Base-by-base conservation (phyloP, 2,113 vertebrate genomes). In the Alouatta palliata region DNA sequence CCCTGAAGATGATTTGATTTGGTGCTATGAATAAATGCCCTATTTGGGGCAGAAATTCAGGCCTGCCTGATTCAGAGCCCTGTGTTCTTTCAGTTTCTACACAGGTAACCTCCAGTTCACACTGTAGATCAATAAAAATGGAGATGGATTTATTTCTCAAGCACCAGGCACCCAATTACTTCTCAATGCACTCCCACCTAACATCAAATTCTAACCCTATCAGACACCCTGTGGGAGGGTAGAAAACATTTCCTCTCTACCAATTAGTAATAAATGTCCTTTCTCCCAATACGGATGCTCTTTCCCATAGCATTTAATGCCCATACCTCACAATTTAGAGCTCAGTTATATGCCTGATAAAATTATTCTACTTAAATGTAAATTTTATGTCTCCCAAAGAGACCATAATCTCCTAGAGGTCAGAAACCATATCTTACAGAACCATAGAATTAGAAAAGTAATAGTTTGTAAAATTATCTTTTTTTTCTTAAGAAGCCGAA, bases 331-430 rank as follows among this genome's bases (percentile, higher is more conserved):
- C 94, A 95, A 30, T 35, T 43, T 37, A 96, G n/a, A 54, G 76
- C 5, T 40, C 64, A 23, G 70, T 93, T 95, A 97, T 35, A 91
- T 11, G 30, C 17, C 5, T 95, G 92, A 97, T 64, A 47, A 95
- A 89, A n/a, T 73, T 85, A 96, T 86, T 95, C 54, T 83, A 14
- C 54, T 81, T 93, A 97, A 91, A 94, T 94, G 92, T 96, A 96
- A 96, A 96, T 95, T 97, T 89, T 81, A 95, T 84, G 25, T 64
- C 75, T 83, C 89, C 89, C 89, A 96, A 97, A 93, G 91, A 96
- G 61, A 91, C 19, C 61, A 90, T 97, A 81, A 95, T 84, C 37
- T 95, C 82, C 68, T 70, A 73, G 86, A 86, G 86, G 91, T 95
- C 91, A 97, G 49, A 35, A 96, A 89, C 89, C 71, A 49, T 79